phyloP scores from a whole-genome alignment of 2,113 vertebrate species.

The Stercorarius parasiticus region DNA sequence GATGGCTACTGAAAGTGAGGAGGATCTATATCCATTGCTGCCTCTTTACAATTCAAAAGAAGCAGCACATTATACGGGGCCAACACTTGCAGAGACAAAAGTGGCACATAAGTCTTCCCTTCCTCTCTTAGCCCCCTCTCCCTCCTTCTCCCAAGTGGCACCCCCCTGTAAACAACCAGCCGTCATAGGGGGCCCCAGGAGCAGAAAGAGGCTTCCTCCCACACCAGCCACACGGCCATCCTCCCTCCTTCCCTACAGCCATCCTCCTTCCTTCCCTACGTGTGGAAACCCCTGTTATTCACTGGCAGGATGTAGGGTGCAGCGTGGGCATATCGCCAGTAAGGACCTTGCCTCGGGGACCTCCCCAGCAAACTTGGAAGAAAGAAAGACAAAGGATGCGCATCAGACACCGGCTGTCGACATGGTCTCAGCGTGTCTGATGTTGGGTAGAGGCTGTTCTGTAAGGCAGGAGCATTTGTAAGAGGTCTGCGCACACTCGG shows the following conservation, averaged over 20 bases:
- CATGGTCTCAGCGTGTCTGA: rapidly evolving
- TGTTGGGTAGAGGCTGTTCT: too few species aligned
- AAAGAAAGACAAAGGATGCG: not conserved
- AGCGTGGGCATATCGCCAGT: not conserved
- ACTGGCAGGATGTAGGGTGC: rapidly evolving
- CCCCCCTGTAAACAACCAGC: not conserved
- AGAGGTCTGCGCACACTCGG: not conserved
- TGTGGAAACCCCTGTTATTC: rapidly evolving
- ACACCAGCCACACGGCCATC: not conserved
- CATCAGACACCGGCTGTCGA: not conserved
- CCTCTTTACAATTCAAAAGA: not conserved
- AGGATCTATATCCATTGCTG: not conserved
- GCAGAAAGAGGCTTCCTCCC: not conserved
- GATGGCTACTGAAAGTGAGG: not conserved
- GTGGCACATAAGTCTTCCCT: not conserved
- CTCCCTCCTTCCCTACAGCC: not conserved
- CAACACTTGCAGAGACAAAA: not conserved
- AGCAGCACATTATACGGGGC: not conserved
- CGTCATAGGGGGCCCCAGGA: not conserved
- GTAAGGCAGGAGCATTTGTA: rapidly evolving
- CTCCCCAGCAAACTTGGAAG: not conserved
- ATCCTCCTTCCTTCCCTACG: not conserved
- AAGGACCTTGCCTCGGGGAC: not conserved
- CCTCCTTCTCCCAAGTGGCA: rapidly evolving
- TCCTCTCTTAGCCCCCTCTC: rapidly evolving